These are phyloP conservation scores for Macheiramphus alcinus DNA, from an alignment of 2,113 vertebrate genomes.

Conservation along the genomic window DNA sequence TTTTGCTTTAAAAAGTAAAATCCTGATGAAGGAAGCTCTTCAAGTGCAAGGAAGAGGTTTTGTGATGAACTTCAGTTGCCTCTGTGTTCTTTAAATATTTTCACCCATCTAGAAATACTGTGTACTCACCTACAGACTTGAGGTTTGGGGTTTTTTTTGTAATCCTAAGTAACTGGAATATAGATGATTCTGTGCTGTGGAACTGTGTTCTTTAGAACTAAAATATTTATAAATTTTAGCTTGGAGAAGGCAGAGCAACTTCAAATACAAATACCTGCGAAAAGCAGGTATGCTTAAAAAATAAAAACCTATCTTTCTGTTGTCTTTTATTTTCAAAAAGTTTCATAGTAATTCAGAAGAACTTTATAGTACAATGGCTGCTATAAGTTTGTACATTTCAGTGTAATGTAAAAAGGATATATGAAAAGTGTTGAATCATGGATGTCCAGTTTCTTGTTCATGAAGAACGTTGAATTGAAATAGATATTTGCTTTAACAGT, in stretches of 20 bases:
- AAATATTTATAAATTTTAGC: not conserved
- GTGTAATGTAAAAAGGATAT: not conserved
- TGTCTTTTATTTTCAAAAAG: not conserved
- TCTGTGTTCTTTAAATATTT: not conserved
- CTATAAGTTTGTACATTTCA: not conserved
- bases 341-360: not conserved
- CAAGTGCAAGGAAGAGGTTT: not conserved
- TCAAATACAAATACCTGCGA: not conserved
- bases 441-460: not conserved
- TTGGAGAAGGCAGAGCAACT: not conserved
- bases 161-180: not conserved
- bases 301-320: fast-evolving
- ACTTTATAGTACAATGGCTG: not conserved
- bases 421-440: not conserved
- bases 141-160: too few relatives aligned
- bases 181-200: not conserved
- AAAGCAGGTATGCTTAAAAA: not conserved
- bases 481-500: not conserved
- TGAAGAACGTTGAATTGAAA: not conserved
- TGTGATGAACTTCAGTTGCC: not conserved
- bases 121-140: not conserved
- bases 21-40: not conserved
- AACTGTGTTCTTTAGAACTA: not conserved
- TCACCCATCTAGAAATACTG: not conserved
- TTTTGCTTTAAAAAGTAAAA: not conserved